Percentiles rank a stretch among this genome's conserved stretches.
phyloP scores from a whole-genome alignment of 2,113 vertebrate genomes.

The Aythya baeri region DNA sequence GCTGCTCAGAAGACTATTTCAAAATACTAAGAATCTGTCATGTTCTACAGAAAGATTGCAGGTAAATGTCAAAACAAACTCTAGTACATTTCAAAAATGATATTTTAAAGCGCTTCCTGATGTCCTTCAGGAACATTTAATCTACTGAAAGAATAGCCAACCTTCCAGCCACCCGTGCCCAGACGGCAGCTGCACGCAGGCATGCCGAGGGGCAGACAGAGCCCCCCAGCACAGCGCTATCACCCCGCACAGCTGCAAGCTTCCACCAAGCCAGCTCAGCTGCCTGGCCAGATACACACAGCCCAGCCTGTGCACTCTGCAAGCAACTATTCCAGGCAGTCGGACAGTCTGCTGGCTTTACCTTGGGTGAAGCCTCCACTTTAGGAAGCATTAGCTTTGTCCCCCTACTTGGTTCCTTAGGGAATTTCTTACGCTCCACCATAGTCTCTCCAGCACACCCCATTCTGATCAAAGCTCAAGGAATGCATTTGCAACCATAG shows the following conservation, averaged over 20 bases:
- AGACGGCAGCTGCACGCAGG: background rate
- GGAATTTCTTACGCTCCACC: background rate
- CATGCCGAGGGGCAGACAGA: background rate
- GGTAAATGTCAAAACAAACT: background rate
- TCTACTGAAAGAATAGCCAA: rapidly evolving
- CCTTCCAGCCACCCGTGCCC: background rate
- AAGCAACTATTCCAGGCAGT: background rate
- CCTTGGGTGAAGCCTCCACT: background rate
- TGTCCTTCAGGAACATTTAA: background rate
- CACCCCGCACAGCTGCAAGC: background rate
- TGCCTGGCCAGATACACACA: rapidly evolving
- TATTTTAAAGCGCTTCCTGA: background rate
- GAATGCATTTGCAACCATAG: background rate
- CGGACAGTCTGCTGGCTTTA: rapidly evolving
- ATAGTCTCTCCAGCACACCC: background rate
- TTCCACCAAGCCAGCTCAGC: background rate
- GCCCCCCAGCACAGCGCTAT: background rate
- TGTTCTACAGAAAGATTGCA: rapidly evolving
- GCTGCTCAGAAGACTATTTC: background rate
- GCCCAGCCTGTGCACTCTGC: background rate
- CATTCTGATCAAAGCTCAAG: background rate
- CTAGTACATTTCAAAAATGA: rapidly evolving
- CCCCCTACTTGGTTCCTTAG: rapidly evolving
- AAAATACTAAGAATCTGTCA: background rate
- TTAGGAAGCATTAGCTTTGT: background rate